Conservation (phyloP, 2,797 vertebrate species). For the Atherinosoma microstoma region DNA sequence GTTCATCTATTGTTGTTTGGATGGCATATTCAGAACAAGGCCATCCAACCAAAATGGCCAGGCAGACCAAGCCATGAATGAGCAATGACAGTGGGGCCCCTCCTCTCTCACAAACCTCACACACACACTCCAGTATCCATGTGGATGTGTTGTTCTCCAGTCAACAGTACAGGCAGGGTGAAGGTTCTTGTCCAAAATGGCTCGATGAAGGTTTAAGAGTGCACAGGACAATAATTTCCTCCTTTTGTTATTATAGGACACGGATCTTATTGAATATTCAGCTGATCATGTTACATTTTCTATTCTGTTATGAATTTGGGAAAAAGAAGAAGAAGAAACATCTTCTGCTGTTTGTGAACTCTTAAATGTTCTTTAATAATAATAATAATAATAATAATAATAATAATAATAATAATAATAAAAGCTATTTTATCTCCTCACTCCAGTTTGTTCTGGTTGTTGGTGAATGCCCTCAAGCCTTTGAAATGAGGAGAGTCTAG, state of each 20-base stretch:
- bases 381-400: no score
- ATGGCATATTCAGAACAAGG: slow-evolving; percentile 55
- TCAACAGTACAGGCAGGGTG: slow-evolving; percentile 6
- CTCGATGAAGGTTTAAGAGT: neutral
- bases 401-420: neutral
- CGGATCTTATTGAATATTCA: neutral
- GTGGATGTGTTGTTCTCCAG: slow-evolving; percentile 60
- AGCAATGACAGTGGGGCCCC: slow-evolving; percentile 66
- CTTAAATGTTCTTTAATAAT: no score
- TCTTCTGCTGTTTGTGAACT: neutral
- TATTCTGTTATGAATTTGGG: no score
- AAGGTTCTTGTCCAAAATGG: slow-evolving; percentile 20
- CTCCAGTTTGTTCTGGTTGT: neutral
- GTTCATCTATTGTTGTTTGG: slow-evolving; percentile 50
- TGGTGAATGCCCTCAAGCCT: neutral
- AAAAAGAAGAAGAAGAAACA: neutral
- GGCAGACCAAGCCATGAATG: slow-evolving; percentile 71
- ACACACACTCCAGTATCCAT: slow-evolving; percentile 46
- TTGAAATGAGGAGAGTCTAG: neutral
- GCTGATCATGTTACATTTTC: no score
- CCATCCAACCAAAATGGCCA: slow-evolving; percentile 73
- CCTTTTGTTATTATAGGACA: neutral
- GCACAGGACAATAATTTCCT: no score
- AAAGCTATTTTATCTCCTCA: neutral
- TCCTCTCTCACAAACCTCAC: slow-evolving; percentile 43